Conservation (phyloP, 2,888 invertebrate species). For the Lathronympha strigana region DNA sequence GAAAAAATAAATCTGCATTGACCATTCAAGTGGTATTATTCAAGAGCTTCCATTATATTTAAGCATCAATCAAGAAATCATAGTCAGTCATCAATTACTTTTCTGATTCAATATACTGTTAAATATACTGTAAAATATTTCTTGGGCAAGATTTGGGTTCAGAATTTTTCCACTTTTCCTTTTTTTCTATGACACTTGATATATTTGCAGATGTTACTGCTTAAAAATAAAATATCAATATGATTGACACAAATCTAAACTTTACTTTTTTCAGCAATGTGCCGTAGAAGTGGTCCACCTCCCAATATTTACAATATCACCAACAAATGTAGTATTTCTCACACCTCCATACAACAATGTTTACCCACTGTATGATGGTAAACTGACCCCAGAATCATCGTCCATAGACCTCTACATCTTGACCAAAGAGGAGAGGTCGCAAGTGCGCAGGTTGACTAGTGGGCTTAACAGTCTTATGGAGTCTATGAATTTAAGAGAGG, state of each 20-base stretch:
- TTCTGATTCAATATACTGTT: background rate
- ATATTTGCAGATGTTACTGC: too few species aligned
- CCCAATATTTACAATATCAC: slow-evolving; percentile 84
- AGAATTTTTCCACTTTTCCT: too few species aligned
- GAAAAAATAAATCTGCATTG: too few species aligned
- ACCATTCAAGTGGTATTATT: too few species aligned
- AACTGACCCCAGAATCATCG: slow-evolving; percentile 60
- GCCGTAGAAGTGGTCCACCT: slow-evolving; percentile 85
- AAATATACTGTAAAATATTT: background rate
- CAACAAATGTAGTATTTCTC: slow-evolving; percentile 85
- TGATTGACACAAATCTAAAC: background rate
- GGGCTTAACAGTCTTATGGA: slow-evolving; percentile 82
- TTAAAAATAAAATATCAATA: background rate
- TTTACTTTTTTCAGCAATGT: slow-evolving; percentile 79
- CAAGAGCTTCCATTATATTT: too few species aligned
- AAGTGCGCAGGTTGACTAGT: slow-evolving; percentile 75
- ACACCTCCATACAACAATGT: slow-evolving; percentile 85
- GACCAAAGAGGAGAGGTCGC: slow-evolving; percentile 66
- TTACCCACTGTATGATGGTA: slow-evolving; percentile 80
- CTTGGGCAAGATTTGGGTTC: too few species aligned
- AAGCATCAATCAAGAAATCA: too few species aligned
- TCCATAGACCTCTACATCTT: slow-evolving; percentile 70
- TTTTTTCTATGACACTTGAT: too few species aligned
- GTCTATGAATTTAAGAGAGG: slow-evolving; percentile 85
- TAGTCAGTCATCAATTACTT: too few species aligned